Base-by-base conservation (phyloP, 2,797 vertebrate genomes). In the Propithecus perrieri region DNA sequence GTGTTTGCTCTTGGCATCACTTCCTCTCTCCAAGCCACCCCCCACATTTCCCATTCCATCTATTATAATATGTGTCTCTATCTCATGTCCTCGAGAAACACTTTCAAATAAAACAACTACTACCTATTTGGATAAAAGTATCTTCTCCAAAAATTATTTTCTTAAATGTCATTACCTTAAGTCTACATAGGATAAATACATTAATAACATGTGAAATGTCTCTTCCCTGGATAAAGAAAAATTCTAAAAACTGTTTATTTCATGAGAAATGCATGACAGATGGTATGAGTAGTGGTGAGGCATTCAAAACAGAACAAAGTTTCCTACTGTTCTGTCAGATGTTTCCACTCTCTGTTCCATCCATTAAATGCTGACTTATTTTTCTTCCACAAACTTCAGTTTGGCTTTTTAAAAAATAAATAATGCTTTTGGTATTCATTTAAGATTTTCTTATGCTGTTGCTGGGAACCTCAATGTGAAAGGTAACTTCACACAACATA, bases 251-350 rank as follows among this genome's bases (percentile, higher is more conserved):
- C 95, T 97, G 83, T 98, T 98, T 97, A 92, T 97, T 98, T 69
- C 91, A 93, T 48, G 93, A 98, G 97, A 98, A 98, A 95, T 94
- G 92, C 96, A 61, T 98, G 97, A 98, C 98, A 98, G 98, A 98
- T 98, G 98, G 98, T 86, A 80, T 84, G 98, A 98, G 95, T 86
- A 97, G 97, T 97, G 96, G 92, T 86, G 96, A 98, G 94, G 96
- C 97, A 89, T 94, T 98, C 95, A 95, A 95, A 98, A 95, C 89
- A 86, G 94, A 91, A 97, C 79, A 84, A 94, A 98, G 97, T 97
- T 98, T 98, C 97, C 97, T 96, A 96, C 87, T 95, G 97, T 98
- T 98, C 98, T 93, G 87, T 97, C 97, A 98, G 98, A 98, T 98
- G 98, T 97, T 98, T 98, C 93, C 93, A 97, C 93, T 97, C 97